phyloP scores from a whole-genome alignment of 2,888 invertebrate species.

The Drosophila suboccidentalis region DNA sequence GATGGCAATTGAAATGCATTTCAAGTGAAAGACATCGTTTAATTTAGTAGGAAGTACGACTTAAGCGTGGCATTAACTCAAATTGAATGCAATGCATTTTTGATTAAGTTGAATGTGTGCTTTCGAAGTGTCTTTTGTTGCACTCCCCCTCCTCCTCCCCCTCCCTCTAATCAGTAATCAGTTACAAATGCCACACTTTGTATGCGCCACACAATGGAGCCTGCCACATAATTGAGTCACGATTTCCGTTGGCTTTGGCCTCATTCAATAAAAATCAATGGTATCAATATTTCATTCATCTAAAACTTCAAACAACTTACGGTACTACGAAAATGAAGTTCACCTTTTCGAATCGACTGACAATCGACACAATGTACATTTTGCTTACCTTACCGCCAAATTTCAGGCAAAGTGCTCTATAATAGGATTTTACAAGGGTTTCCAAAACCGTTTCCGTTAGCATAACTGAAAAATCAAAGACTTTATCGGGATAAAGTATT shows the following conservation, averaged over 20 bases:
- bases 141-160: background rate
- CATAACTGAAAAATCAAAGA: background rate
- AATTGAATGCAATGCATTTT: slow-evolving; percentile 67
- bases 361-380: background rate
- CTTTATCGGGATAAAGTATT: background rate
- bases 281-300: slow-evolving; percentile 47
- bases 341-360: background rate
- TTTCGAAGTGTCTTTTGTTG: slow-evolving; percentile 28
- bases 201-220: slow-evolving; percentile 22
- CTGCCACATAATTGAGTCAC: slow-evolving; percentile 38
- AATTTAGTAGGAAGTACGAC: slow-evolving; percentile 53
- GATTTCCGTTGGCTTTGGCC: slow-evolving; percentile 26
- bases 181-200: slow-evolving; percentile 7
- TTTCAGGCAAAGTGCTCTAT: no score
- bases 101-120: slow-evolving; percentile 50
- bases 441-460: background rate
- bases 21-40: slow-evolving; percentile 44
- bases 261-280: slow-evolving; percentile 46
- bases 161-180: slow-evolving; percentile 1
- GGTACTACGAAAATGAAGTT: background rate
- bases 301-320: slow-evolving; percentile 41
- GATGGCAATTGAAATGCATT: slow-evolving; percentile 51
- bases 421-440: background rate
- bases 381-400: background rate
- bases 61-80: slow-evolving; percentile 55